Evolutionary conservation across 2,888 invertebrate species (phyloP).

Genomic region (Plebejus melissa): DNA sequence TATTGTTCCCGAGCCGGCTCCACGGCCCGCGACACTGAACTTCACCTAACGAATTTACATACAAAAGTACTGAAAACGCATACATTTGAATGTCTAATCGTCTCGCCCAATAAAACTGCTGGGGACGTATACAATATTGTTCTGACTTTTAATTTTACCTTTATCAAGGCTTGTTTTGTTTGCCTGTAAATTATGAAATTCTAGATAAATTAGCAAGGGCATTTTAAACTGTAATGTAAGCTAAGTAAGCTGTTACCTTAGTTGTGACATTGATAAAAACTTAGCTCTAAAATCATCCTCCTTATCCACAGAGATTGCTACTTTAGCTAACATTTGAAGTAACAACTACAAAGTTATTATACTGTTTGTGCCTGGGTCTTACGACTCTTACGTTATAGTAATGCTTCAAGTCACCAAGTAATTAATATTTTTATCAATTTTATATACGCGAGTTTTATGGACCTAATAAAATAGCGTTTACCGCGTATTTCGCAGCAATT

Average conservation of each 20-base stretch:
- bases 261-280: not conserved
- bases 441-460: not conserved
- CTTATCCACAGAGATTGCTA: not conserved
- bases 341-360: not conserved
- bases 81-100: slow-evolving; percentile 66
- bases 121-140: slow-evolving; percentile 10
- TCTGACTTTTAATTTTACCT: slow-evolving; percentile 1
- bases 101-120: slow-evolving; percentile 19
- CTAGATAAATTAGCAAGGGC: not conserved
- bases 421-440: not conserved
- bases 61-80: slow-evolving; percentile 74
- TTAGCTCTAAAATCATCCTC: not conserved
- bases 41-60: slow-evolving; percentile 73
- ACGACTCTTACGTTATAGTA: not conserved
- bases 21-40: slow-evolving; percentile 69
- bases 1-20: slow-evolving; percentile 47
- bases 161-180: not conserved
- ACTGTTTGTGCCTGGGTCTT: not conserved
- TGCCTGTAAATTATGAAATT: not conserved
- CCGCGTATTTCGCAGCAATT: slow-evolving; percentile 19
- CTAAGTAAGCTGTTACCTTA: not conserved
- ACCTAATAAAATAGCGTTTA: not conserved
- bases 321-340: not conserved
- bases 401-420: not conserved
- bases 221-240: not conserved